These are phyloP conservation scores for Caenorhabditis sp. DNA, from an alignment of 2,888 invertebrate genomes.

Conservation along the genomic window DNA sequence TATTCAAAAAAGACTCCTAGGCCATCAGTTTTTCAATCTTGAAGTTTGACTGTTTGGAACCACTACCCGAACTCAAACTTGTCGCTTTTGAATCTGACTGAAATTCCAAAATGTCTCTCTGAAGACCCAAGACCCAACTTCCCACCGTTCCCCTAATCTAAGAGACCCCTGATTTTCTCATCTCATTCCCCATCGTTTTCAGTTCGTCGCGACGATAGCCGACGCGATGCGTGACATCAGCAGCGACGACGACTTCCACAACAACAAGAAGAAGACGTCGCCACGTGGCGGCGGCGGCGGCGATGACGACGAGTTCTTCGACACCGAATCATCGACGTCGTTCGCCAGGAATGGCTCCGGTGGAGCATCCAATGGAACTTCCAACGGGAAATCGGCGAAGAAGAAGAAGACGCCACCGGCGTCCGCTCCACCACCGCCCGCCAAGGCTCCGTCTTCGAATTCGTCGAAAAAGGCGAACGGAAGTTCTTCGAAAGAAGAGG, in stretches of 20 bases:
- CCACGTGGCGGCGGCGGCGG: not conserved
- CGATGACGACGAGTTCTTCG: constrained; percentile 60
- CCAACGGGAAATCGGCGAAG: constrained; percentile 24
- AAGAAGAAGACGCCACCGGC: constrained; percentile 50
- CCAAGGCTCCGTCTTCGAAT: not conserved
- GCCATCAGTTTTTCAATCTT: no score
- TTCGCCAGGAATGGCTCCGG: constrained; percentile 44
- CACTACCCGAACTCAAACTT: no score
- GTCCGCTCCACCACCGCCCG: constrained; percentile 32
- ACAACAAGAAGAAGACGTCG: not conserved
- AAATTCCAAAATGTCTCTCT: no score
- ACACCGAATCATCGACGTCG: constrained; percentile 54
- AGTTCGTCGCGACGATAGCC: constrained; percentile 64
- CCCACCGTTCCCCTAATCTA: no score
- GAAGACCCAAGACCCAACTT: no score
- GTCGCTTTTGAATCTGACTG: no score
- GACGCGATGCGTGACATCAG: constrained; percentile 73
- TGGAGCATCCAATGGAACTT: not conserved
- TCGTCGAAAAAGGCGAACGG: not conserved
- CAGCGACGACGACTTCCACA: constrained; percentile 25
- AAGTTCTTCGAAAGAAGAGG: not conserved
- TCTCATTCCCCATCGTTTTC: no score
- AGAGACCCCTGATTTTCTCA: no score
- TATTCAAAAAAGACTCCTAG: no score
- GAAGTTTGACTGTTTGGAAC: no score